Base-by-base conservation (phyloP, 64 coral and sea anemone genomes). In the Stylophora pistillata region DNA sequence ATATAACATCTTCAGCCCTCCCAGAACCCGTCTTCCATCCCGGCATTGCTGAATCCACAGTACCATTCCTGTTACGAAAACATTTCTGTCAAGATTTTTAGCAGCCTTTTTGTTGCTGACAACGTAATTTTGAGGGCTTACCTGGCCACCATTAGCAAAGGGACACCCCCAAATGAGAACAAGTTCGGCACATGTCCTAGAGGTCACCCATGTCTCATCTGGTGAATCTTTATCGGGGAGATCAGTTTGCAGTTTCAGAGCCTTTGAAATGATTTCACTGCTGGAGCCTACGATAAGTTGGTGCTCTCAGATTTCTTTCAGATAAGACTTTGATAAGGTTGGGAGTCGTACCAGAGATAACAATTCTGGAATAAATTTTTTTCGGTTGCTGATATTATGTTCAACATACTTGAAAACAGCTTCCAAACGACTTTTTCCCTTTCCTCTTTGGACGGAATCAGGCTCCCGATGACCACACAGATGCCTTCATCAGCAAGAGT, bases 21-120 rank as follows among this genome's bases (percentile, higher is more conserved):
- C 95, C 77, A 98, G 63, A 17, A 98, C 95, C 81, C 72, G 78
- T 58, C 85, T 60, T 0, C 95, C 91, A 88, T 98, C 95, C 95
- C 95, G 94, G 6, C 61, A n/a, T n/a, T n/a, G 53, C 13, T 92
- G 92, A 78, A 94, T 94, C 95, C 95, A 98, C 1, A 98, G 59
- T 59, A 94, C 89, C 92, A 98, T 98, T 58, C 95, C 95, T 47
- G 79, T 87, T 16, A 98, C 59, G 47, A 37, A 98, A 13, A 71
- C 15, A 23, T 87, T 71, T 30, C 33, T 66, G 27, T 88, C 78
- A n/a, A 72, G 20, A 85, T 56, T 15, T 82, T 82, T 30, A 26
- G 73, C 68, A 64, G 23, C 25, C 23, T 78, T 17, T 41, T 93
- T 53, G 17, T 94, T 88, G 66, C 76, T 15, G 53, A 83, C 88